Conservation (phyloP, 1,140 invertebrate species). For the Aphidius gifuensis region DNA sequence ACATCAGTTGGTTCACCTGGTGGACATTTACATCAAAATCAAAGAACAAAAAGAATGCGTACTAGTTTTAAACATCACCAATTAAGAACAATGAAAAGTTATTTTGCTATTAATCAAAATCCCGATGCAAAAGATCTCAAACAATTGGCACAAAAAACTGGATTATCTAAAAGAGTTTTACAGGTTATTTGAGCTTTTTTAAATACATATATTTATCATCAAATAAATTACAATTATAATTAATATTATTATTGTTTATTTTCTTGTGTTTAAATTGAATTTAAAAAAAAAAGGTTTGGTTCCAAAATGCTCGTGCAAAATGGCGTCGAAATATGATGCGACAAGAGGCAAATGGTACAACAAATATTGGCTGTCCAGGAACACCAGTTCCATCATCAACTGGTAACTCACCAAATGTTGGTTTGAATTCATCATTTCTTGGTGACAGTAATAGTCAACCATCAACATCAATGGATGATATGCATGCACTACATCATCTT, state of each 20-base stretch:
- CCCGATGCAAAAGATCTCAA: constrained; percentile 95
- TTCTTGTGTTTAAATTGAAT: not conserved
- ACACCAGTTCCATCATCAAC: constrained; percentile 50
- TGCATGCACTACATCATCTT: constrained; percentile 53
- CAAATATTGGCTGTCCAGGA: constrained; percentile 47
- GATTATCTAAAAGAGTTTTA: constrained; percentile 89
- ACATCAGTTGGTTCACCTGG: constrained; percentile 68
- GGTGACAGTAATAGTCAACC: constrained; percentile 54
- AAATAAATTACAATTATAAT: no score
- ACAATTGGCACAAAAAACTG: constrained; percentile 94
- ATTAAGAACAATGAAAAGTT: constrained; percentile 95
- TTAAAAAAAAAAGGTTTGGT: constrained; percentile 79
- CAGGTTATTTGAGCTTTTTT: constrained; percentile 66
- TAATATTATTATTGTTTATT: not conserved
- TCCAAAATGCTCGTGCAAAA: constrained; percentile 96
- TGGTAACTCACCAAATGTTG: constrained; percentile 46
- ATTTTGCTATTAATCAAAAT: constrained; percentile 96
- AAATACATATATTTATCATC: not conserved
- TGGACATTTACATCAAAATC: constrained; percentile 58
- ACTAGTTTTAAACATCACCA: constrained; percentile 98
- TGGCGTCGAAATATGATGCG: constrained; percentile 84
- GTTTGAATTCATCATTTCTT: constrained; percentile 43
- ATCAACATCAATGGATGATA: constrained; percentile 52
- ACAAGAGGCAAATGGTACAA: constrained; percentile 61
- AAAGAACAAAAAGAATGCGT: constrained; percentile 84